Conservation (phyloP, 2,888 invertebrate genomes). For the Drosophila peninsularis region DNA sequence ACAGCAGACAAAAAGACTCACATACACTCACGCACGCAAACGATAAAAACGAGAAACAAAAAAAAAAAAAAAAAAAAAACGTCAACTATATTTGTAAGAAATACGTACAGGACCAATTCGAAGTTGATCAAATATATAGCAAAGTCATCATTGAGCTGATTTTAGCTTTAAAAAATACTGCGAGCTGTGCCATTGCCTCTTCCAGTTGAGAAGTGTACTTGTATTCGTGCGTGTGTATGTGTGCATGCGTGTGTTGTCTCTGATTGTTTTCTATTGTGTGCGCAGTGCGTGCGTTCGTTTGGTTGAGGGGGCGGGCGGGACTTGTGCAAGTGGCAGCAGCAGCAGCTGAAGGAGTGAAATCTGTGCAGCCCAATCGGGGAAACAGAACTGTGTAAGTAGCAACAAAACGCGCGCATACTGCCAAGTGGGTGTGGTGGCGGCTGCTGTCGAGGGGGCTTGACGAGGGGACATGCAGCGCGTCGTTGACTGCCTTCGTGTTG, state of each 20-base stretch:
- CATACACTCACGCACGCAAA: slow-evolving; percentile 46
- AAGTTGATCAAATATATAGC: slow-evolving; percentile 26
- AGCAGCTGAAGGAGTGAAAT: slow-evolving; percentile 40
- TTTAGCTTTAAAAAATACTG: slow-evolving; percentile 11
- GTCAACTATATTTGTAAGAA: slow-evolving; percentile 20
- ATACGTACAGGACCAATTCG: slow-evolving; percentile 27
- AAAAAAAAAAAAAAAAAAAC: slow-evolving; percentile 19
- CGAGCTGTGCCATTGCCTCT: slow-evolving; percentile 29
- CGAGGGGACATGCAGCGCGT: neutral
- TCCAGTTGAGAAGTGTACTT: slow-evolving; percentile 13
- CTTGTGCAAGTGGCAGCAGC: slow-evolving; percentile 24
- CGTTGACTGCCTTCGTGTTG: neutral
- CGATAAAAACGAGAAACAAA: slow-evolving; percentile 34
- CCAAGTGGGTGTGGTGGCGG: slow-evolving; percentile 29
- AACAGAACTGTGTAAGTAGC: slow-evolving; percentile 47
- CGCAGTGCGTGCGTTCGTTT: slow-evolving; percentile 29
- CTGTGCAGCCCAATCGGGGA: slow-evolving; percentile 31
- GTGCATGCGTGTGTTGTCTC: slow-evolving; percentile 23
- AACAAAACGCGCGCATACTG: slow-evolving; percentile 20
- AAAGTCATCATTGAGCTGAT: slow-evolving; percentile 27
- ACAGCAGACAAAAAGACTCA: slow-evolving; percentile 49
- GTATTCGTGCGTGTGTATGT: slow-evolving; percentile 10
- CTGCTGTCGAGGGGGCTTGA: neutral
- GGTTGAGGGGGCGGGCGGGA: slow-evolving; percentile 47
- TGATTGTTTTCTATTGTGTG: slow-evolving; percentile 43